Evolutionary conservation across 2,113 vertebrate genomes (phyloP).

Genomic region (Tragelaphus scriptus): DNA sequence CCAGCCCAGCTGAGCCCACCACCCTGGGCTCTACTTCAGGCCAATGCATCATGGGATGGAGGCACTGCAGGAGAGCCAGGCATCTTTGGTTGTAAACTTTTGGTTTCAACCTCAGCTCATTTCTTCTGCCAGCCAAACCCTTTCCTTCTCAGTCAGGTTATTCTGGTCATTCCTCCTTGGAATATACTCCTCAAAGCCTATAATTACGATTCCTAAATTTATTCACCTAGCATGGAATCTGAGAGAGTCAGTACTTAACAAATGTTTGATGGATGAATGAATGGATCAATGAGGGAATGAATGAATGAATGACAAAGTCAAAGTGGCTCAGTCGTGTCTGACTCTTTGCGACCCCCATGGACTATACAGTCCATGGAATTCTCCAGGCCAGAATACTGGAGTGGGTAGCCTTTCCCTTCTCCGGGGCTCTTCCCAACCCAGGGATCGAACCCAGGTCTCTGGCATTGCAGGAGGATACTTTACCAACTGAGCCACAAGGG

Average conservation of each 20-base stretch:
- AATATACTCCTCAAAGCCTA: neutral
- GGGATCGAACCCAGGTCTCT: neutral
- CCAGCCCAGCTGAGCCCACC: no score
- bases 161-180: neutral
- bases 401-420: neutral
- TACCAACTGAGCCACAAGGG: neutral
- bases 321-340: neutral
- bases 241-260: neutral
- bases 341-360: neutral
- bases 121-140: neutral
- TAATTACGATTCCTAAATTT: neutral
- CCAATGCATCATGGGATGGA: no score
- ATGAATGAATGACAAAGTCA: neutral
- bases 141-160: neutral
- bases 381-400: neutral
- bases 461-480: neutral
- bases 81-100: neutral
- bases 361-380: neutral
- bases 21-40: neutral
- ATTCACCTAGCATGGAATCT: no score
- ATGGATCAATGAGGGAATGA: neutral
- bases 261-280: neutral
- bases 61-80: no score
- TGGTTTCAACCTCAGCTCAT: neutral
- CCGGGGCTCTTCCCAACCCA: neutral